Percentiles rank a stretch among this genome's conserved stretches.
These are phyloP conservation scores for Anguilla pacifica DNA, from an alignment of 2,797 vertebrate species.

Conservation along the genomic window DNA sequence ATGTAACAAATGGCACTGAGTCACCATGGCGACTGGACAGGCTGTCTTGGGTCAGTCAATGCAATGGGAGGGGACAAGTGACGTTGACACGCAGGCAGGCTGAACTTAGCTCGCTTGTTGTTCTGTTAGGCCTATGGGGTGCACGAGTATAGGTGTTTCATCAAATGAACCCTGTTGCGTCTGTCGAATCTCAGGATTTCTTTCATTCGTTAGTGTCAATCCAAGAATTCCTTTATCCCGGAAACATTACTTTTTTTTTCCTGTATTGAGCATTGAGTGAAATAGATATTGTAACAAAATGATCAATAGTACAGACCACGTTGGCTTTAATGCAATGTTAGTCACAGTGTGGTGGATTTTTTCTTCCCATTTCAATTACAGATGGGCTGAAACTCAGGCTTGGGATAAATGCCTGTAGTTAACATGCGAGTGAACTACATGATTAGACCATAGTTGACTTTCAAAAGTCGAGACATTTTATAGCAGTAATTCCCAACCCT, in stretches of 20 bases:
- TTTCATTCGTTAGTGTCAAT: neutral
- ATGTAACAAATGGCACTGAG: constrained; percentile 43
- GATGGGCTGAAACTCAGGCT: neutral
- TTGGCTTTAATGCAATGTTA: neutral
- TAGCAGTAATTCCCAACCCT: neutral
- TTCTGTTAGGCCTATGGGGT: neutral
- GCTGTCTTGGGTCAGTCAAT: constrained; percentile 19
- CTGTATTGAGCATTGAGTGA: neutral
- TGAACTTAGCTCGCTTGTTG: neutral
- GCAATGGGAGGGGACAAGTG: neutral
- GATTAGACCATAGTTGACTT: neutral
- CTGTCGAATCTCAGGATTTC: neutral
- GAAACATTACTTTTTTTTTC: neutral
- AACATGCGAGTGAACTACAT: neutral
- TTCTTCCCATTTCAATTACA: neutral
- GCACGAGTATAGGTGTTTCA: neutral
- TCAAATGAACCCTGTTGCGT: neutral
- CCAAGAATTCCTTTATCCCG: neutral
- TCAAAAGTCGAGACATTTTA: neutral
- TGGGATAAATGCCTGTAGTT: neutral
- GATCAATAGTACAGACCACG: no score
- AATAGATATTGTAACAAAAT: neutral
- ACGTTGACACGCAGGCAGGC: neutral
- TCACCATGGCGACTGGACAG: constrained; percentile 48
- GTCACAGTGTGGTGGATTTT: neutral